These are phyloP conservation scores for Murina feae DNA, from an alignment of 2,113 vertebrate species.

Conservation along the genomic window DNA sequence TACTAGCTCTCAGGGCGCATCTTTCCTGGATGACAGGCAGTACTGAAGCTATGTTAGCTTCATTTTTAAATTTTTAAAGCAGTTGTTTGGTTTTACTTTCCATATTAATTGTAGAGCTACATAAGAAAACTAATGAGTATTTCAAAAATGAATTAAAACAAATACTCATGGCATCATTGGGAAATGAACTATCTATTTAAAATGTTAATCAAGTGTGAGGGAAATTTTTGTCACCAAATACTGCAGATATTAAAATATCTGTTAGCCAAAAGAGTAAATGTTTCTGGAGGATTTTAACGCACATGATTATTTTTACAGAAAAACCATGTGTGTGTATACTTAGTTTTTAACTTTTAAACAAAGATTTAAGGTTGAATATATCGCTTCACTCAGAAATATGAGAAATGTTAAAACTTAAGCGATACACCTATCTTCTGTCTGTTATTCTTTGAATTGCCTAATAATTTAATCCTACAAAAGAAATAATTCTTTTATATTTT, in stretches of 20 bases:
- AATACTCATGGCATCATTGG: not conserved
- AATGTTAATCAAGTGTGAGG: not conserved
- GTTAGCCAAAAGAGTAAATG: not conserved
- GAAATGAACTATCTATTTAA: not conserved
- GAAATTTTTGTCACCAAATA: not conserved
- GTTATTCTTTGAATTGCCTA: not conserved
- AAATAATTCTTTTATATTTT: not conserved
- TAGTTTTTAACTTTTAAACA: constrained; percentile 7
- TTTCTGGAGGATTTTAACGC: not conserved
- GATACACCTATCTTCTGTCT: not conserved
- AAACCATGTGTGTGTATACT: not conserved
- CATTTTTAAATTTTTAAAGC: not conserved
- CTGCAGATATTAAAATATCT: not conserved
- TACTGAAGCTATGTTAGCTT: not conserved
- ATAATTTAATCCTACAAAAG: not conserved
- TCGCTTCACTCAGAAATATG: not conserved
- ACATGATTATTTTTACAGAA: not conserved
- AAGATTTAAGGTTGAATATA: not conserved
- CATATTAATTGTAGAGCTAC: not conserved
- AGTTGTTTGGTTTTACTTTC: not conserved
- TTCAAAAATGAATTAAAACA: constrained; percentile 27
- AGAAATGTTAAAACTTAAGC: not conserved
- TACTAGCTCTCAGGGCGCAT: rapidly evolving
- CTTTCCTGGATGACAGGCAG: not conserved
- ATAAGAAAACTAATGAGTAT: not conserved